These are phyloP conservation scores for Palythoa grandis DNA, from an alignment of 92 coral and sea anemone species.

Conservation along the genomic window DNA sequence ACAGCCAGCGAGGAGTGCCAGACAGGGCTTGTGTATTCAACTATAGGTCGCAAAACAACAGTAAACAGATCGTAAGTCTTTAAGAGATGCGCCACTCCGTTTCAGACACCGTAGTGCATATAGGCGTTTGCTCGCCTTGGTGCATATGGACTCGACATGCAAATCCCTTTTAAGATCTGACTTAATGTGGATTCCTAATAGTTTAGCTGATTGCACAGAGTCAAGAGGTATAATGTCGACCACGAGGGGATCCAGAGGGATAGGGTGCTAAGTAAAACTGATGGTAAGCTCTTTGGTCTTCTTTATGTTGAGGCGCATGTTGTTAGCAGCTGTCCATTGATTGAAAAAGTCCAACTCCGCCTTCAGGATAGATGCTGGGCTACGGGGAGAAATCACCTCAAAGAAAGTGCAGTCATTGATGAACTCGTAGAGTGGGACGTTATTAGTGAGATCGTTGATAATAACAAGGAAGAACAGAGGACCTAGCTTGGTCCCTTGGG, in stretches of 20 bases:
- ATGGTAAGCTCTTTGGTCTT: background rate
- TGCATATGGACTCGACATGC: background rate
- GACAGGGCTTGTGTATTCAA: background rate
- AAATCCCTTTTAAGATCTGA: background rate
- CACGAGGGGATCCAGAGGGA: background rate
- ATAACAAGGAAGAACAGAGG: background rate
- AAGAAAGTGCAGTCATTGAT: constrained; percentile 44
- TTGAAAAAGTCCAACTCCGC: constrained; percentile 34
- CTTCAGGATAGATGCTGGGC: constrained; percentile 3
- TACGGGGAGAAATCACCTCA: constrained; percentile 40
- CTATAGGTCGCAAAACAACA: background rate
- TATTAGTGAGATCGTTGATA: background rate
- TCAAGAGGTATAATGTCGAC: background rate
- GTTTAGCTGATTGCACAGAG: background rate
- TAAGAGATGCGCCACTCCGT: constrained; percentile 14
- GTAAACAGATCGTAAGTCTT: background rate
- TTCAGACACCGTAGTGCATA: background rate
- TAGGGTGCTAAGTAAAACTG: constrained; percentile 8
- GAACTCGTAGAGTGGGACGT: background rate
- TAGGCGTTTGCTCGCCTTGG: background rate
- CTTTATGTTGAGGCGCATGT: background rate
- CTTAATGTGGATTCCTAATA: background rate
- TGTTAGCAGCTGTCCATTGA: background rate
- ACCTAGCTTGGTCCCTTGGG: background rate
- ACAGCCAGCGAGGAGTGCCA: background rate